Conservation (phyloP, 2,888 invertebrate species). For the Acanthosepion pharaonis region DNA sequence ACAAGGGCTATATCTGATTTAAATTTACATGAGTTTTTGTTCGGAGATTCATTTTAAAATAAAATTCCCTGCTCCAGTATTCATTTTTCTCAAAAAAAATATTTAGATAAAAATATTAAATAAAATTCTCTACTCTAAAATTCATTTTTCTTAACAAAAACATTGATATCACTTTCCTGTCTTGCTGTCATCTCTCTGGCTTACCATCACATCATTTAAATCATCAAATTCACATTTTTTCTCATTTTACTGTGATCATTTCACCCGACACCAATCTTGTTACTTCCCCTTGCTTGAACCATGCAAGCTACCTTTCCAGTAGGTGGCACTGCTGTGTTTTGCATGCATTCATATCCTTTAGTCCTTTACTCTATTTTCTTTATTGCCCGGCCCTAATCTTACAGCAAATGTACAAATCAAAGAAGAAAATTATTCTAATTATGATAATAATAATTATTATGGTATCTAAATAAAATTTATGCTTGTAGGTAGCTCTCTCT, state of each 20-base stretch:
- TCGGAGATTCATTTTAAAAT: no score
- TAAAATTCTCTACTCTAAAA: neutral
- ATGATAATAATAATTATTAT: neutral
- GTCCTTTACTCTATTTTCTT: neutral
- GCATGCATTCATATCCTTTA: neutral
- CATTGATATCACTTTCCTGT: neutral
- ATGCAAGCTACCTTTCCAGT: slow-evolving; percentile 9
- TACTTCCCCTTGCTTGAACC: slow-evolving; percentile 9
- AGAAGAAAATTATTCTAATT: neutral
- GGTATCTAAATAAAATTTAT: slow-evolving; percentile 1
- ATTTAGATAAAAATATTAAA: neutral
- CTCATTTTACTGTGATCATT: slow-evolving; percentile 13
- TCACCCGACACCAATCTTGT: neutral
- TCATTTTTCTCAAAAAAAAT: neutral
- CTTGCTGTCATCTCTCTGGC: neutral
- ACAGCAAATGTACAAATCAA: neutral
- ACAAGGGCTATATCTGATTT: no score
- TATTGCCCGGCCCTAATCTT: neutral
- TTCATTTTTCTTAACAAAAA: neutral
- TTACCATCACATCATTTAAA: neutral
- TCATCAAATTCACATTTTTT: neutral
- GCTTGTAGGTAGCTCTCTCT: slow-evolving; percentile 20
- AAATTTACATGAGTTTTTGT: no score
- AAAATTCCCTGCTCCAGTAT: neutral
- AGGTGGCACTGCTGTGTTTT: slow-evolving; percentile 9